These are phyloP conservation scores for Troilus luridus DNA, from an alignment of 2,888 invertebrate genomes.

Conservation along the genomic window DNA sequence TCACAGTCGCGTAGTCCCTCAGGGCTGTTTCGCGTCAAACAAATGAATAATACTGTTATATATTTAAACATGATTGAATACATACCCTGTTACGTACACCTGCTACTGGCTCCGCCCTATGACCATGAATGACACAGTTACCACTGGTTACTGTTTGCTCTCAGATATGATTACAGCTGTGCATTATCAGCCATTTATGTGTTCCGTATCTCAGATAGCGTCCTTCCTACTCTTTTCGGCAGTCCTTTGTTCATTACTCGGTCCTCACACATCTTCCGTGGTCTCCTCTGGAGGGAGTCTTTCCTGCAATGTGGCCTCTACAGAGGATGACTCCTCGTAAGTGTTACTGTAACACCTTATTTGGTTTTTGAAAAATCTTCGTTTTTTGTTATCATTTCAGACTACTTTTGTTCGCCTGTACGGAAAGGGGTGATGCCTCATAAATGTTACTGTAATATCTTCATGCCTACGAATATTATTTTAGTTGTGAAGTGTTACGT, in stretches of 20 bases:
- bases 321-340: conserved; percentile 20
- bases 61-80: not conserved
- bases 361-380: no score
- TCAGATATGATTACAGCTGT: conserved; percentile 46
- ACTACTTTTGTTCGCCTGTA: no score
- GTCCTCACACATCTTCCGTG: not conserved
- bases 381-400: no score
- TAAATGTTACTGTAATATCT: no score
- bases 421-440: no score
- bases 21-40: no score
- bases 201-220: conserved; percentile 23
- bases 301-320: not conserved
- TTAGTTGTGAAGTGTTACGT: no score
- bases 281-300: not conserved
- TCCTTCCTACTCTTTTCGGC: not conserved
- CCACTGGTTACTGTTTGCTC: conserved; percentile 39
- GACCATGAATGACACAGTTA: not conserved
- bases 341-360: not conserved
- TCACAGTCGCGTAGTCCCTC: no score
- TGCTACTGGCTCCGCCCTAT: not conserved
- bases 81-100: not conserved
- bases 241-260: conserved; percentile 2
- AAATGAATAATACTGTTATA: not conserved
- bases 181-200: conserved; percentile 20
- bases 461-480: no score